Conservation (phyloP, 2,888 invertebrate species). For the Noctuana brunneofusca region DNA sequence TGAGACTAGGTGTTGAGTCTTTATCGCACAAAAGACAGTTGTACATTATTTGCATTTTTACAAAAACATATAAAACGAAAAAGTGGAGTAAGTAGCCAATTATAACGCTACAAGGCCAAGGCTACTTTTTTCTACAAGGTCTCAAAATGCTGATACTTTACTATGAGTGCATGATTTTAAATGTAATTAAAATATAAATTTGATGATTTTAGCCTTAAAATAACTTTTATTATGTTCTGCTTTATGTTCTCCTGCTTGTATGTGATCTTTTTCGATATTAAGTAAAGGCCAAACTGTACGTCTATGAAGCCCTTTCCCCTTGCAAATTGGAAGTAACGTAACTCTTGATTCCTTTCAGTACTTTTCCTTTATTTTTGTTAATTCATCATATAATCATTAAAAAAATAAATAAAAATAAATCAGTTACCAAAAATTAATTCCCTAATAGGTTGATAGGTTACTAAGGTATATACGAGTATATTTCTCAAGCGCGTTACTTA, state of each 20-base stretch:
- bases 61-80: slow-evolving; percentile 12
- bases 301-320: too few relatives aligned
- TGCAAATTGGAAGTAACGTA: too few relatives aligned
- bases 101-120: slow-evolving; percentile 24
- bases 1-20: slow-evolving; percentile 8
- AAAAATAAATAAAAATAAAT: too few relatives aligned
- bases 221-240: too few relatives aligned
- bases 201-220: background rate
- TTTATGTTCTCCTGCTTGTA: too few relatives aligned
- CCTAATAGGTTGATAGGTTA: too few relatives aligned
- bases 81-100: slow-evolving; percentile 21
- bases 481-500: background rate
- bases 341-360: too few relatives aligned
- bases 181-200: background rate
- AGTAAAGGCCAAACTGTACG: too few relatives aligned
- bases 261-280: too few relatives aligned
- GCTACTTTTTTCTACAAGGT: slow-evolving; percentile 16
- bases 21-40: slow-evolving; percentile 21
- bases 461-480: background rate
- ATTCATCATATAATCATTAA: too few relatives aligned
- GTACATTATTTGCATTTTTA: slow-evolving; percentile 26
- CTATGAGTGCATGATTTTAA: slow-evolving; percentile 1
- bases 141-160: slow-evolving; percentile 2
- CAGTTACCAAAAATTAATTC: background rate
- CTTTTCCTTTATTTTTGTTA: too few relatives aligned